These are phyloP conservation scores for Neotoxoptera formosana DNA, from an alignment of 1,140 invertebrate species.

Conservation along the genomic window DNA sequence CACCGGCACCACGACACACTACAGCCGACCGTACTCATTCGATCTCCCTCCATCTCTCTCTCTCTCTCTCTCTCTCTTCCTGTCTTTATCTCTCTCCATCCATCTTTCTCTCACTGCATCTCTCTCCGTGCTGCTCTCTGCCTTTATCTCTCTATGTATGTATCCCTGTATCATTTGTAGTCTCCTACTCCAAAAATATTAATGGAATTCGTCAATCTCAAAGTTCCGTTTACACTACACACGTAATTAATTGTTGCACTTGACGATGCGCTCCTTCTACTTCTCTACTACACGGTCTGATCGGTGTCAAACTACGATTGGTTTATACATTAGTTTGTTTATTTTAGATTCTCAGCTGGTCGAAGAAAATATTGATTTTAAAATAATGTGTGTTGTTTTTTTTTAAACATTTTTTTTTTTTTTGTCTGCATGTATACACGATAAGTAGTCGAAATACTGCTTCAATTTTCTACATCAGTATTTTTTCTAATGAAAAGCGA, in stretches of 20 bases:
- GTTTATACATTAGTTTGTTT: background rate
- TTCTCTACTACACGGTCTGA: background rate
- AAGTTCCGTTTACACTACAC: background rate
- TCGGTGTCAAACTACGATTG: background rate
- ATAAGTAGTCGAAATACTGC: too few species aligned
- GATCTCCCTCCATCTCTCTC: background rate
- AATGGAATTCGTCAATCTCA: constrained; percentile 53
- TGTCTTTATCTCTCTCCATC: background rate
- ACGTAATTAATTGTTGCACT: constrained; percentile 50
- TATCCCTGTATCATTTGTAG: background rate
- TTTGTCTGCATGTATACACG: too few species aligned
- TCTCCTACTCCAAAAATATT: constrained; percentile 47
- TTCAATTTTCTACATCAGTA: too few species aligned
- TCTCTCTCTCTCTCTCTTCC: background rate
- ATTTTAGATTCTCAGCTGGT: too few species aligned
- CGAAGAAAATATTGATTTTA: too few species aligned
- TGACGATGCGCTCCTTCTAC: background rate
- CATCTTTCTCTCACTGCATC: background rate
- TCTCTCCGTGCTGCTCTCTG: background rate
- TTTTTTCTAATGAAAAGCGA: too few species aligned
- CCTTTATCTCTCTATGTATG: background rate
- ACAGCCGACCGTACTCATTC: background rate
- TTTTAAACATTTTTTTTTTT: background rate
- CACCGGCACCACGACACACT: background rate
- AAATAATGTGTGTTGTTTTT: background rate